phyloP scores from a whole-genome alignment of 2,888 invertebrate genomes.

The Eristalis intricaria region DNA sequence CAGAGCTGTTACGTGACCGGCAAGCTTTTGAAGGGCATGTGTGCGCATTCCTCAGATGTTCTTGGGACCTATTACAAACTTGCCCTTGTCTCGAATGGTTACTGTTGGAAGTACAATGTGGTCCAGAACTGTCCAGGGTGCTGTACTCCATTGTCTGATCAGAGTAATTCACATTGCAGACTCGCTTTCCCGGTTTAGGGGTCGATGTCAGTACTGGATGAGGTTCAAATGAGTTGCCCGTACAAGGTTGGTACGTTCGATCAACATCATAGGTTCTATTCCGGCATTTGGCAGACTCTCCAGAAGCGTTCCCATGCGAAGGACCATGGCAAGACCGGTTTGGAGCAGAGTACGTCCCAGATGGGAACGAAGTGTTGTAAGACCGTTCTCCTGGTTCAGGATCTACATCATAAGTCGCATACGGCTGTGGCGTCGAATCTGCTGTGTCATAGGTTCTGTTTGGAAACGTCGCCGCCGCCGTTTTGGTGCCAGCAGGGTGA shows the following conservation, averaged over 20 bases:
- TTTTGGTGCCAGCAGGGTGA: background rate
- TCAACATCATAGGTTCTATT: background rate
- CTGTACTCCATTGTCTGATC: conserved; percentile 65
- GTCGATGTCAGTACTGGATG: conserved; percentile 71
- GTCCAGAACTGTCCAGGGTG: conserved; percentile 22
- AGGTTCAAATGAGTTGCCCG: conserved; percentile 3
- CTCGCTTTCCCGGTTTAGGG: conserved; percentile 17
- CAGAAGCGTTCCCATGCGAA: background rate
- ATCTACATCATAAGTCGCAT: background rate
- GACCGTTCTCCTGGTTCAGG: background rate
- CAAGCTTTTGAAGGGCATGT: background rate
- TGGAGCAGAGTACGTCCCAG: background rate
- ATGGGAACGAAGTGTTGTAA: background rate
- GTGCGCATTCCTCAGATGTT: background rate
- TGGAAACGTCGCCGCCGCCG: background rate
- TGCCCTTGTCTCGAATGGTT: background rate
- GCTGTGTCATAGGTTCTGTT: background rate
- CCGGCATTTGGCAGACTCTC: background rate
- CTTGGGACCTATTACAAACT: background rate
- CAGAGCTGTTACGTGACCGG: background rate
- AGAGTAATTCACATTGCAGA: conserved; percentile 69
- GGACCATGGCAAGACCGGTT: background rate
- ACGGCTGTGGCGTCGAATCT: background rate
- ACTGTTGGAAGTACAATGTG: background rate
- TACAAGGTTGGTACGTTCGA: background rate